Percentiles rank a stretch among this genome's conserved stretches.
Conservation (phyloP, 1,140 invertebrate species). For the Orchestia grillus region DNA sequence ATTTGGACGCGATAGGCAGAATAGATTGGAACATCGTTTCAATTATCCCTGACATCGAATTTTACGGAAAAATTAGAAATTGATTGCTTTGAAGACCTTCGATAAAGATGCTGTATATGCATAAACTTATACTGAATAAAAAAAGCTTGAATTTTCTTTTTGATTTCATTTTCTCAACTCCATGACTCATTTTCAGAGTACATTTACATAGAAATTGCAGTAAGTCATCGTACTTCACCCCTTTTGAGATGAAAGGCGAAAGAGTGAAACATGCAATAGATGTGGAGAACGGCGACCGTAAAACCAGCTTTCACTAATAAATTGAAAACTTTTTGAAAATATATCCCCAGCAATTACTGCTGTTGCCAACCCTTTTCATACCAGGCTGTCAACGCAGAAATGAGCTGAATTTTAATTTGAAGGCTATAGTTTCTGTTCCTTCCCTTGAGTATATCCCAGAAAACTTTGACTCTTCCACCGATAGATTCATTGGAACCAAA, state of each 20-base stretch:
- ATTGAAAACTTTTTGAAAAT: too few species aligned
- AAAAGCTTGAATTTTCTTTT: neutral
- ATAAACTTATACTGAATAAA: neutral
- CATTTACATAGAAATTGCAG: too few species aligned
- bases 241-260: too few species aligned
- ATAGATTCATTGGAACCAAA: neutral
- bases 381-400: too few species aligned
- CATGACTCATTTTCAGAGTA: neutral
- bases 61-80: neutral
- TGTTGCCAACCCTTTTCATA: too few species aligned
- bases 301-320: too few species aligned
- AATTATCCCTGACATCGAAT: constrained; percentile 17
- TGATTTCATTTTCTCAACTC: neutral
- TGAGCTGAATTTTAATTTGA: neutral
- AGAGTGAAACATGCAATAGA: too few species aligned
- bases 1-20: constrained; percentile 50
- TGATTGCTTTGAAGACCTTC: neutral
- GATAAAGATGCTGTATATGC: neutral
- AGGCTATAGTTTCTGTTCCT: neutral
- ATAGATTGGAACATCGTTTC: constrained; percentile 53
- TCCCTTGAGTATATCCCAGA: neutral
- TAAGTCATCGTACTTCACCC: too few species aligned
- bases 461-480: neutral
- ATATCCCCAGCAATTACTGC: too few species aligned
- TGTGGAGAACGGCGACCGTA: too few species aligned